A percentile compares a stretch with the other conserved stretches of the same genome.
These are phyloP conservation scores for Drosophila neonasuta DNA, from an alignment of 2,888 invertebrate species.

Conservation along the genomic window DNA sequence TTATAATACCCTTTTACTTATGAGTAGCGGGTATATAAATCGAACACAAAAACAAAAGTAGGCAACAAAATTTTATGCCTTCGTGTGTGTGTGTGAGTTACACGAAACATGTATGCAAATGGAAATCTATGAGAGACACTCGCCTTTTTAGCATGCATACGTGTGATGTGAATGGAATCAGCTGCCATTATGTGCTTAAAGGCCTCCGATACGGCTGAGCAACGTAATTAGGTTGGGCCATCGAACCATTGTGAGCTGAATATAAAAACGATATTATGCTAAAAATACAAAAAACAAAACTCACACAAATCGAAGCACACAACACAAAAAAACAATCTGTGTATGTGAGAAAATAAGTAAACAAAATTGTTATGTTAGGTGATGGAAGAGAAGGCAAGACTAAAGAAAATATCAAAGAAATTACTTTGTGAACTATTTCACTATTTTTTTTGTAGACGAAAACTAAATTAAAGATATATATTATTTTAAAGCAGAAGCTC, in stretches of 20 bases:
- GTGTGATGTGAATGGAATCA: constrained; percentile 55
- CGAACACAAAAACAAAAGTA: constrained; percentile 21
- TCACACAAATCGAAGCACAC: constrained; percentile 8
- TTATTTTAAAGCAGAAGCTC: too few species aligned
- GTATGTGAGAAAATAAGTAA: constrained; percentile 2
- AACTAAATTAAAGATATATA: too few species aligned
- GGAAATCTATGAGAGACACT: constrained; percentile 43
- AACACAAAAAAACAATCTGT: constrained; percentile 12
- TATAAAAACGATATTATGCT: constrained; percentile 4
- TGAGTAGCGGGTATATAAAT: too few species aligned
- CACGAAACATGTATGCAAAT: constrained; percentile 55
- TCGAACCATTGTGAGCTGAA: constrained; percentile 13
- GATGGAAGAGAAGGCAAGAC: neutral
- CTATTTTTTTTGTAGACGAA: too few species aligned
- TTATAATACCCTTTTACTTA: too few species aligned
- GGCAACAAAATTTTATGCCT: constrained; percentile 71
- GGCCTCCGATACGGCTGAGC: constrained; percentile 10
- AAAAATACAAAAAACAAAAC: constrained; percentile 14
- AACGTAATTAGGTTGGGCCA: constrained; percentile 36
- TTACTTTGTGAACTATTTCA: neutral
- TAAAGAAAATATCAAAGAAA: neutral
- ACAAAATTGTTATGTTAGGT: neutral
- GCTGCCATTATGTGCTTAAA: constrained; percentile 47
- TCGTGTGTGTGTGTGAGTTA: constrained; percentile 47
- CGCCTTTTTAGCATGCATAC: constrained; percentile 22